Evolutionary conservation across 2,888 invertebrate genomes (phyloP).

Genomic region (Drosophila quinaria): DNA sequence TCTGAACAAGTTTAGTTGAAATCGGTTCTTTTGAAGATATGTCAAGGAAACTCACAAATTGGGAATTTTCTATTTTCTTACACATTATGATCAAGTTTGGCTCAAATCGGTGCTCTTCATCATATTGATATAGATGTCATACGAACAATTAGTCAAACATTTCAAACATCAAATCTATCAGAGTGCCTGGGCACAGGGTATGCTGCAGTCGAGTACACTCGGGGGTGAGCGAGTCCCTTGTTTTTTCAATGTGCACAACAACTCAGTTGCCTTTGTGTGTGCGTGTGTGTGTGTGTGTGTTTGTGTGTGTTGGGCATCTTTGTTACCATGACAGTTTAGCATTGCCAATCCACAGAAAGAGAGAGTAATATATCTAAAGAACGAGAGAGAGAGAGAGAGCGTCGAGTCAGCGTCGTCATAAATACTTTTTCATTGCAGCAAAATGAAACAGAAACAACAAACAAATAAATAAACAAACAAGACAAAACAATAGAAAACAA

Average conservation of each 20-base stretch:
- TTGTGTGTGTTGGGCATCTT: conserved; percentile 13
- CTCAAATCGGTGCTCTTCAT: no score
- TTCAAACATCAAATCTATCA: no score
- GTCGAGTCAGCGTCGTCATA: conserved; percentile 17
- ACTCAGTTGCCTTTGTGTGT: conserved; percentile 45
- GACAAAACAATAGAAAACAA: conserved; percentile 2
- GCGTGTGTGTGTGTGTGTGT: conserved; percentile 21
- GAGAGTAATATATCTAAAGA: neutral
- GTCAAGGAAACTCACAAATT: no score
- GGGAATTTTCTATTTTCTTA: no score
- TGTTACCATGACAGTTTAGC: conserved; percentile 47
- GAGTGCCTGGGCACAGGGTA: no score
- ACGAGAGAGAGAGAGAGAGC: neutral
- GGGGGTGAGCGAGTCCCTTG: no score
- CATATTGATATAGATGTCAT: no score
- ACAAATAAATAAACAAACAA: conserved; percentile 13
- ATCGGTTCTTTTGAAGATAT: no score
- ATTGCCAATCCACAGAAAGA: conserved; percentile 8
- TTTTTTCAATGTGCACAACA: conserved; percentile 26
- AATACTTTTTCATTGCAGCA: conserved; percentile 54
- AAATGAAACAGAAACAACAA: conserved; percentile 9
- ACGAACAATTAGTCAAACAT: no score
- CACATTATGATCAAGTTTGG: no score
- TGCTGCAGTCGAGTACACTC: no score
- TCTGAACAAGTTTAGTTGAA: no score